Conservation (phyloP, 2,797 vertebrate species). For the Borostomias antarcticus region DNA sequence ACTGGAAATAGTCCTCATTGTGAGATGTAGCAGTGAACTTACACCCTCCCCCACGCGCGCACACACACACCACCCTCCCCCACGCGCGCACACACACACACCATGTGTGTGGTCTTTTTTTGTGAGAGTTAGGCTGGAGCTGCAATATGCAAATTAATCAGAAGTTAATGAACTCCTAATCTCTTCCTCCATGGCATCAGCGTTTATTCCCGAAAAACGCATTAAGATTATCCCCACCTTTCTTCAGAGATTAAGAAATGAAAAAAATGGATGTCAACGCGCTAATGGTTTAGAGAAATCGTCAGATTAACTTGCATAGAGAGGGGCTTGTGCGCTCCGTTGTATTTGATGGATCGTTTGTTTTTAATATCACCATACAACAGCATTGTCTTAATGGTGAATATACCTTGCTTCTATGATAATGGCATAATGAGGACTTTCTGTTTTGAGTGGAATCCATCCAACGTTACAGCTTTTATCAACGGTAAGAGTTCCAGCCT, state of each 20-base stretch:
- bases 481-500: background rate
- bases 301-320: slow-evolving; percentile 62
- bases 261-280: slow-evolving; percentile 59
- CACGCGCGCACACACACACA: too few relatives aligned
- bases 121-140: slow-evolving; percentile 16
- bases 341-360: background rate
- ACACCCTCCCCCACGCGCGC: too few relatives aligned
- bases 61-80: too few relatives aligned
- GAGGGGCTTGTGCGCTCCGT: slow-evolving; percentile 25
- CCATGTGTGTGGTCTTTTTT: slow-evolving; percentile 9
- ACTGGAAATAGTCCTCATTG: slow-evolving; percentile 18
- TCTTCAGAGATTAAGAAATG: slow-evolving; percentile 35
- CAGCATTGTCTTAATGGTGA: background rate
- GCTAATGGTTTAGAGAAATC: slow-evolving; percentile 53
- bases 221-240: slow-evolving; percentile 60
- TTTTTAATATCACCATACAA: background rate
- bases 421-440: background rate
- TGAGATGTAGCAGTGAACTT: too few relatives aligned
- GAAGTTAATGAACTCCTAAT: slow-evolving; percentile 63
- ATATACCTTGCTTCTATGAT: background rate
- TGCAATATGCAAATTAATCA: slow-evolving; percentile 55
- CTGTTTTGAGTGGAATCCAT: background rate
- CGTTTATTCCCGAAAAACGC: slow-evolving; percentile 55
- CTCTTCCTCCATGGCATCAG: slow-evolving; percentile 57
- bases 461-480: background rate